Evolutionary conservation across 2,888 invertebrate species (phyloP).

Genomic region (Drosophila macrospina): DNA sequence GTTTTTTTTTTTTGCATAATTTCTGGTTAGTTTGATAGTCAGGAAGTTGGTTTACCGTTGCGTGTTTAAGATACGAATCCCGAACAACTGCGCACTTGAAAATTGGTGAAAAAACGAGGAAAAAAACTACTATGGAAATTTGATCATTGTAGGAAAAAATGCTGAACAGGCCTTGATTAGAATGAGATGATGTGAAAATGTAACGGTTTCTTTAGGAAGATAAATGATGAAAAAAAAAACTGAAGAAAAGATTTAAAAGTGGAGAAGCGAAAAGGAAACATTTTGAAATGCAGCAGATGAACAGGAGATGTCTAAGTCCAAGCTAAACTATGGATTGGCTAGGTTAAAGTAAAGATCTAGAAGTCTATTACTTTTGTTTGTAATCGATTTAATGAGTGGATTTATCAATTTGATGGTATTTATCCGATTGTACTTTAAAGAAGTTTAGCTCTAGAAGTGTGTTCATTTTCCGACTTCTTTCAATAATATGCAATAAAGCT

Average conservation of each 20-base stretch:
- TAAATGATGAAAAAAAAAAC: background rate
- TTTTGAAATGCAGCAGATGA: too few species aligned
- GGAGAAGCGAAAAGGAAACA: background rate
- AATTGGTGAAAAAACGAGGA: conserved; percentile 10
- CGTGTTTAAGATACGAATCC: conserved; percentile 76
- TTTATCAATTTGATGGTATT: too few species aligned
- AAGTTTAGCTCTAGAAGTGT: too few species aligned
- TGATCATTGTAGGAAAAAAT: conserved; percentile 28
- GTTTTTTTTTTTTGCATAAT: conserved; percentile 51
- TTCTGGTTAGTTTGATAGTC: conserved; percentile 27
- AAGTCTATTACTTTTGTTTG: too few species aligned
- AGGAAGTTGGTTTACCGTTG: conserved; percentile 56
- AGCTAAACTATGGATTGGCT: too few species aligned
- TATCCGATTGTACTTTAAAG: too few species aligned
- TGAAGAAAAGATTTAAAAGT: background rate
- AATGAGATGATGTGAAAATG: conserved; percentile 26
- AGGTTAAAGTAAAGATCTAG: too few species aligned
- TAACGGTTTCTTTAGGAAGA: conserved; percentile 54
- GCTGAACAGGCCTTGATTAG: conserved; percentile 7
- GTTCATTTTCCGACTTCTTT: too few species aligned
- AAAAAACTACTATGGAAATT: conserved; percentile 43
- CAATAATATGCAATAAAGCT: too few species aligned
- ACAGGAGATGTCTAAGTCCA: too few species aligned
- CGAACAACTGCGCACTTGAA: conserved; percentile 46
- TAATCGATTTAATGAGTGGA: too few species aligned